Conservation (phyloP, 2,888 invertebrate species). For the Cynaeus angustus region DNA sequence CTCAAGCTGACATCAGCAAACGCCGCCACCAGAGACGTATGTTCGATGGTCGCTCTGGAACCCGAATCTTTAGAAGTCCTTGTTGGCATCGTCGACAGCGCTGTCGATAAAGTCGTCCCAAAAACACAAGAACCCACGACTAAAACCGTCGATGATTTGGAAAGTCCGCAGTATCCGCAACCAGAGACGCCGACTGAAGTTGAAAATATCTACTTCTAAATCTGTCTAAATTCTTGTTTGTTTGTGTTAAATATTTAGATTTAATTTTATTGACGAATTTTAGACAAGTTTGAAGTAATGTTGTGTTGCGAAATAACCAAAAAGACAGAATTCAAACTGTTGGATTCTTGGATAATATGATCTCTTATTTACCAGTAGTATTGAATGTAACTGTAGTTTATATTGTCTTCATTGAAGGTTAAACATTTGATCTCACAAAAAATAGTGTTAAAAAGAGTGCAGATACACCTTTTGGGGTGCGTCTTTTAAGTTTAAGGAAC, state of each 20-base stretch:
- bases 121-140: constrained; percentile 56
- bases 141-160: constrained; percentile 58
- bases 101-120: constrained; percentile 72
- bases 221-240: constrained; percentile 39
- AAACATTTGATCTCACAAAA: constrained; percentile 45
- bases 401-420: constrained; percentile 13
- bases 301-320: constrained; percentile 44
- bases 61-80: constrained; percentile 74
- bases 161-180: constrained; percentile 68
- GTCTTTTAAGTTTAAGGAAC: constrained; percentile 48
- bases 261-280: constrained; percentile 58
- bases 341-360: constrained; percentile 43
- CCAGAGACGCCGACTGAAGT: constrained; percentile 71
- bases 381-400: constrained; percentile 20
- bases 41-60: constrained; percentile 72
- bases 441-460: background rate
- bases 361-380: constrained; percentile 51
- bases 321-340: constrained; percentile 29
- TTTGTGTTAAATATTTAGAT: constrained; percentile 54
- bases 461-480: background rate
- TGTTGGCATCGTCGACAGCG: constrained; percentile 76
- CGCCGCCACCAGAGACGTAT: constrained; percentile 67
- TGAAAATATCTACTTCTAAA: constrained; percentile 67
- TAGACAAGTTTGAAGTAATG: constrained; percentile 49
- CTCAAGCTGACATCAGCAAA: constrained; percentile 72